Evolutionary conservation across 2,797 vertebrate species (phyloP), one percentile per base, ranked within the genome.

Genomic region (Glossophaga mutica): DNA sequence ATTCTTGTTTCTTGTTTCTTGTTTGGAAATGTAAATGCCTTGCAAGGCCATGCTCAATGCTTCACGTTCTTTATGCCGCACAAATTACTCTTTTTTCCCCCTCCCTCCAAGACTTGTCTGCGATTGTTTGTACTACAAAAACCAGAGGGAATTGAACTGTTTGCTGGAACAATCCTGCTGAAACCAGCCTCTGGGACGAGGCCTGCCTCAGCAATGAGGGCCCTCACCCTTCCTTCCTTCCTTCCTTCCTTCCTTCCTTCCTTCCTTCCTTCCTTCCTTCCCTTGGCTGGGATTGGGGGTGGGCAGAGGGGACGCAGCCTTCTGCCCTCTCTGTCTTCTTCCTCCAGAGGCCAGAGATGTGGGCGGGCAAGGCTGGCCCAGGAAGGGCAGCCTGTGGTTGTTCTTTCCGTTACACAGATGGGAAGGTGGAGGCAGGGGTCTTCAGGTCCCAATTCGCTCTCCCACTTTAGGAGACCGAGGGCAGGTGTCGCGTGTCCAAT

Each of bases 61-160:
- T 76, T 91, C 77, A 11, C 2, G 6, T 34, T 81, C n/a, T 48
- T 59, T 32, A 92, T 0, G 0, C 3, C 32, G n/a, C 68, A 77
- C 34, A 77, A 92, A 90, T 89, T 65, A 79, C 50, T 95, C 77
- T 57, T 89, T 78, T 9, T 19, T 2, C 9, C 3, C 7, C 6
- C n/a, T 34, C 24, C 50, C 81, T 73, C 65, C 1, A 74, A 94
- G 92, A 76, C 84, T 92, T 87, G 73, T 77, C 84, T 95, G 55
- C 55, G 81, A 92, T 97, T 96, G 90, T 96, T 96, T 96, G 88
- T 92, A 52, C 65, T 86, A 87, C 44, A 88, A 90, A 96, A 90
- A 57, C 67, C 4, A 0, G 44, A 90, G 34, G 85, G 83, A 18
- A 87, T 57, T 79, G 4, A 14, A 10, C 34, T 0, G 0, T 95